Conservation (phyloP, 2,888 invertebrate species). For the Lobophora halterata region DNA sequence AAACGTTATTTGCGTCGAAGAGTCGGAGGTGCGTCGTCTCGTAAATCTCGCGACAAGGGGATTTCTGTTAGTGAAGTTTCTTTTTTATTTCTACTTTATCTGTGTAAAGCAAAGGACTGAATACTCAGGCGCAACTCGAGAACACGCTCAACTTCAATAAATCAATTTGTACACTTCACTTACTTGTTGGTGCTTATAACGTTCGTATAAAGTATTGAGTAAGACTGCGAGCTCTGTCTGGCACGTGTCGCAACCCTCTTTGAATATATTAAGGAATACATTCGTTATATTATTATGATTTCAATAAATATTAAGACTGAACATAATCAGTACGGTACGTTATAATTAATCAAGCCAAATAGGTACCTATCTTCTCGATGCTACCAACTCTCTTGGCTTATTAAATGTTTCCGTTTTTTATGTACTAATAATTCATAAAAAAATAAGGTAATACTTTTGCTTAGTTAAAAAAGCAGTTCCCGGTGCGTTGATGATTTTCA, state of each 20-base stretch:
- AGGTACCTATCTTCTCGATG: too few species aligned
- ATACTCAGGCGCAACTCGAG: conserved; percentile 74
- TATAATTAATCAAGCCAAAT: too few species aligned
- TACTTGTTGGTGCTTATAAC: conserved; percentile 68
- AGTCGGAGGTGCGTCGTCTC: conserved; percentile 73
- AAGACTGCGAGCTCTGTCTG: conserved; percentile 45
- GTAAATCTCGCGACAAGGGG: conserved; percentile 79
- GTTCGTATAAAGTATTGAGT: conserved; percentile 38
- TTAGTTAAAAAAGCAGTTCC: too few species aligned
- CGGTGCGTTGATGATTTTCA: too few species aligned
- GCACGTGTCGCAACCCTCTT: conserved; percentile 62
- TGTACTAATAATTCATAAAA: too few species aligned
- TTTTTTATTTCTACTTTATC: conserved; percentile 79
- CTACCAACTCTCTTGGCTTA: too few species aligned
- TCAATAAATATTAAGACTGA: too few species aligned
- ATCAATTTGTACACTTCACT: conserved; percentile 75
- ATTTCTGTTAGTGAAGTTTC: conserved; percentile 79
- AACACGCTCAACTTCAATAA: conserved; percentile 78
- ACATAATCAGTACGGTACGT: too few species aligned
- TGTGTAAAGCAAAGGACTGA: conserved; percentile 72
- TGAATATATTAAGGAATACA: conserved; percentile 57
- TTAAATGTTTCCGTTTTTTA: too few species aligned
- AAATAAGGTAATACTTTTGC: too few species aligned
- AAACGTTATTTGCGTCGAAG: conserved; percentile 70
- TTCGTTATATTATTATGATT: conserved; percentile 41